phyloP scores from a whole-genome alignment of 2,113 vertebrate genomes.

The Orientallactaga bullata region DNA sequence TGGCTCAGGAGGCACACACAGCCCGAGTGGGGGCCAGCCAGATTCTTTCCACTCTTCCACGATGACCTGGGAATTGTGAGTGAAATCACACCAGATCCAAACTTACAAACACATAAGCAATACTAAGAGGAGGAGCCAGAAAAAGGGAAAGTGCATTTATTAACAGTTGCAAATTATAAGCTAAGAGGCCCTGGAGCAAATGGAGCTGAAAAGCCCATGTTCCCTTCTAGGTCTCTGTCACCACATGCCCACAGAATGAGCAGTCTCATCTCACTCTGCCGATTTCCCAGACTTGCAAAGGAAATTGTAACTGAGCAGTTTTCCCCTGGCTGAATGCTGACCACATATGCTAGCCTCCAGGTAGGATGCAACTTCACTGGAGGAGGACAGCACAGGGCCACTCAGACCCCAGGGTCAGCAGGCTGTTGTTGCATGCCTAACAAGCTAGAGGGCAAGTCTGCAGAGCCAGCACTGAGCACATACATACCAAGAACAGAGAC shows the following conservation, averaged over 20 bases:
- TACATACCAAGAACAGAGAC: background rate
- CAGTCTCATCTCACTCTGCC: background rate
- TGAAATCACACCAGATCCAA: background rate
- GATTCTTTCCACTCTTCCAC: background rate
- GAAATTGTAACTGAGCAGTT: constrained; percentile 10
- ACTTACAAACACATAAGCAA: background rate
- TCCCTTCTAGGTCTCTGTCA: background rate
- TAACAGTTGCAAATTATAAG: background rate
- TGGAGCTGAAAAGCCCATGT: background rate
- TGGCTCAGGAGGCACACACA: background rate
- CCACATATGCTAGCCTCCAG: constrained; percentile 4
- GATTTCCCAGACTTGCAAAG: constrained; percentile 9
- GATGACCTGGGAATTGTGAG: background rate
- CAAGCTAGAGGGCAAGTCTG: background rate
- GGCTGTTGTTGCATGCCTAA: background rate
- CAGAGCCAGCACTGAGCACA: fast-evolving
- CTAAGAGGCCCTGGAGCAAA: constrained; percentile 40
- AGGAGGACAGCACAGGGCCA: background rate
- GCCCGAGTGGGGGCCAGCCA: background rate
- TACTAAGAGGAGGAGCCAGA: background rate
- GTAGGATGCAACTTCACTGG: background rate
- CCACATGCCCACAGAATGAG: background rate
- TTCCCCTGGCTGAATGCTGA: background rate
- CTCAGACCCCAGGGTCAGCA: background rate
- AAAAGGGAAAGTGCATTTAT: background rate